Evolutionary conservation across 2,888 invertebrate species (phyloP), one percentile per base, ranked within the genome.

Genomic region (Lycia hirtaria): DNA sequence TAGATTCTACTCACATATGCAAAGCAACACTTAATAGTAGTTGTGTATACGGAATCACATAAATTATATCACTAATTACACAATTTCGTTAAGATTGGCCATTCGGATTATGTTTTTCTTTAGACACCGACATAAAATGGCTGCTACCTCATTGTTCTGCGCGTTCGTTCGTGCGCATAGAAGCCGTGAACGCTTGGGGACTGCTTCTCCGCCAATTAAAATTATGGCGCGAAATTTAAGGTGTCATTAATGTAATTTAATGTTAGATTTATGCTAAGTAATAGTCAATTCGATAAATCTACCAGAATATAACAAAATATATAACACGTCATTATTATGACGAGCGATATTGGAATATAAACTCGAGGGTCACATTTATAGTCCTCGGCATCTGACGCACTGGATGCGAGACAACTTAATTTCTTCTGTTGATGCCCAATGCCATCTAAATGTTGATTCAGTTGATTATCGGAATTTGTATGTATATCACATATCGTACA

Each of bases 91-190:
- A 91, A 91, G 88, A 92, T 92, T 92, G 91, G 92, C 91, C 92
- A 92, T 92, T 92, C 91, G 92, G 89, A 92, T 91, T 89, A 92
- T 91, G 91, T 92, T 92, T 92, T 92, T 91, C 90, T 91, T 67
- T 91, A 87, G 87, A 87, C 92, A 92, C 91, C 90, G 90, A 92
- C 86, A 92, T 92, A 92, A 92, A 92, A 92, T 92, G 92, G 92
- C 92, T 90, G 92, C 91, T 92, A 91, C 90, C 92, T 92, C 92
- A 92, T 92, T 92, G 92, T 92, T 91, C 91, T 92, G 92, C 92
- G 92, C 92, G 92, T 85, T 92, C 89, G 92, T 89, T 91, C 91
- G 91, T 92, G 92, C 92, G 92, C 92, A 92, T 88, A 92, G 88
- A 92, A 92, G 92, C 92, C 92, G 88, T 85, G 89, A 92, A 88